Base-by-base conservation (phyloP, 2,797 vertebrate genomes). In the Clarias laeviceps region DNA sequence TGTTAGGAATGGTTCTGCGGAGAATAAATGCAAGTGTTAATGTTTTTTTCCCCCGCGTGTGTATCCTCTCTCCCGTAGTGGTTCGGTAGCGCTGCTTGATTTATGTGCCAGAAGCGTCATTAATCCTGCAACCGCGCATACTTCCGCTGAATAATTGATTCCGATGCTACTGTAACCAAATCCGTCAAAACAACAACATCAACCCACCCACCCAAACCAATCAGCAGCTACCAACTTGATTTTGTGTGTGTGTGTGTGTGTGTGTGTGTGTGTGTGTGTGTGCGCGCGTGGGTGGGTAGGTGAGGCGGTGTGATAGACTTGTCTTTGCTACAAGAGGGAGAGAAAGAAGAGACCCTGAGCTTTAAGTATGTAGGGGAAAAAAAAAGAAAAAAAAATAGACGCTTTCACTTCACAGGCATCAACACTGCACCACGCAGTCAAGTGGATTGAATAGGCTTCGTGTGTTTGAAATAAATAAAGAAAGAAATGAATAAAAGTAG, bases 61-160 rank as follows among this genome's bases (percentile, higher is more conserved):
- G 89, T 90, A 93, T 92, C 92, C 88, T 88, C 89, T 90, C 90
- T 91, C 89, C 87, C 90, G 57, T 87, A 94, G 92, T 92, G 91
- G 92, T 93, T 93, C 78, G 88, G 93, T 92, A 92, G 92, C 89
- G 84, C 84, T 83, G 91, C 80, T 90, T 95, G 94, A 96, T 95
- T 95, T 94, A 96, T 95, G 92, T 89, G 87, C 90, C 88, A 89
- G 89, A 92, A 80, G 92, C 91, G 66, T 92, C 94, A 96, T 96
- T 96, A 95, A 95, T 96, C 93, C 93, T 91, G 93, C 90, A 90
- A 92, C 92, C 92, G 92, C 92, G 93, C 94, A 94, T 94, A 94
- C 90, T 91, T 93, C 93, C 84, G 90, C 88, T 93, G 91, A 95
- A 95, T 95, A 95, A 95, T 94, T 96, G 94, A 95, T 95, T 93